A percentile compares a stretch with the other conserved stretches of the same genome.
phyloP scores from a whole-genome alignment of 2,797 vertebrate genomes.

The Adrianichthys oophorus region DNA sequence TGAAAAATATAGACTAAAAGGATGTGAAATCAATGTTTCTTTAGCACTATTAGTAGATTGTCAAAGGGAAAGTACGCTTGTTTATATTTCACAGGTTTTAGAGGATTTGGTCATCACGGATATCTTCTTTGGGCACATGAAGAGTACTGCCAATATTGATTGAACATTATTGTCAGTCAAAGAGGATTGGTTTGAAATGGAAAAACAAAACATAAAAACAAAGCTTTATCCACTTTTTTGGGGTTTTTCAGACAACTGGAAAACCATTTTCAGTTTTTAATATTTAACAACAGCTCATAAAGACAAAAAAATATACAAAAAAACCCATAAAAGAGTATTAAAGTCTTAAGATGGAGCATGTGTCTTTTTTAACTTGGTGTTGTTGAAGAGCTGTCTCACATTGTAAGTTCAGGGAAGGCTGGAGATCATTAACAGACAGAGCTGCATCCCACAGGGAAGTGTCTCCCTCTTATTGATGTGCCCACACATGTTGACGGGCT shows the following conservation, averaged over 20 bases:
- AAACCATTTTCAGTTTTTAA: too few relatives aligned
- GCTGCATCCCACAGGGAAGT: conserved; percentile 21
- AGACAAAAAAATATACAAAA: too few relatives aligned
- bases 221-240: background rate
- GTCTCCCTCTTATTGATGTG: conserved; percentile 38
- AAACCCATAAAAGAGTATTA: too few relatives aligned
- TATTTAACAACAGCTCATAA: too few relatives aligned
- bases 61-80: conserved; percentile 45
- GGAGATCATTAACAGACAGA: conserved; percentile 36
- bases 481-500: conserved; percentile 35
- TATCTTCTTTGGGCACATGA: conserved; percentile 46
- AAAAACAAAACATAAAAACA: conserved; percentile 18
- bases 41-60: conserved; percentile 5
- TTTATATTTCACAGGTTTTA: conserved; percentile 45
- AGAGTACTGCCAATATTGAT: conserved; percentile 37
- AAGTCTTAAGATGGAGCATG: background rate
- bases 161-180: conserved; percentile 39
- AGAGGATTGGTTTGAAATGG: background rate
- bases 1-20: background rate
- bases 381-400: conserved; percentile 12
- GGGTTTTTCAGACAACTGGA: background rate
- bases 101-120: conserved; percentile 49
- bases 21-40: conserved; percentile 2
- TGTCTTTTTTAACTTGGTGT: background rate
- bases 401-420: conserved; percentile 14